Evolutionary conservation across 1,140 invertebrate genomes (phyloP), one percentile per base, ranked within the genome.

Genomic region (Drosophila subobscura): DNA sequence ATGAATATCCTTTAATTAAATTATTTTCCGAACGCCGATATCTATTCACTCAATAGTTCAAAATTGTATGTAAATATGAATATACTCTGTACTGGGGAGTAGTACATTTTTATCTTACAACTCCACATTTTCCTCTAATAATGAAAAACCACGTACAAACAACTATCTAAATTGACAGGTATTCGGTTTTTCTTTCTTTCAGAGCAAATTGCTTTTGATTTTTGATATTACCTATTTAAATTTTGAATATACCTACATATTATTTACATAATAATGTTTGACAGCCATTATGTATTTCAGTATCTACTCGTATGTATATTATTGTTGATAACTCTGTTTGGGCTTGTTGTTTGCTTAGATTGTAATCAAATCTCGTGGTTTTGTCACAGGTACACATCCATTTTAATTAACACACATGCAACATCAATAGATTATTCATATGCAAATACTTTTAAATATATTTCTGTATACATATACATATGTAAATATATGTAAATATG

Each of bases 1-100:
- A 80, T 85, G 77, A 81, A 65, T 80, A 77, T 61, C 40, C 40
- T 47, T 22, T 47, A 44, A 46, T 55, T 63, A 16, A 22, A 44
- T 61, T 63, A 46, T 29, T 41, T 55, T 44, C 33, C 40, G 44
- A 59, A 22, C 37, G 44, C 20, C 51, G 54, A 4, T 51, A 25
- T 46, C n/a, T 55, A 25, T 56, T 70, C 66, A 42, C 49, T 55
- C 55, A 42, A 47, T 51, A 74, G 79, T 51, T 51, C 81, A 86
- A 80, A 81, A 57, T 54, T 65, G 74, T 57, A 41, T 85, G 86
- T 73, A 81, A 85, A 85, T 81, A 77, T 77, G 73, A 86, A 85
- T 64, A 73, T 85, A 77, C 77, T 86, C 40, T 80, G 59, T 51
- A 45, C n/a, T 58, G 29, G 12, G 55, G 51, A 37, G 46, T 23